Evolutionary conservation across 1,140 invertebrate genomes (phyloP), one percentile per base, ranked within the genome.

Genomic region (Drosophila teissieri): DNA sequence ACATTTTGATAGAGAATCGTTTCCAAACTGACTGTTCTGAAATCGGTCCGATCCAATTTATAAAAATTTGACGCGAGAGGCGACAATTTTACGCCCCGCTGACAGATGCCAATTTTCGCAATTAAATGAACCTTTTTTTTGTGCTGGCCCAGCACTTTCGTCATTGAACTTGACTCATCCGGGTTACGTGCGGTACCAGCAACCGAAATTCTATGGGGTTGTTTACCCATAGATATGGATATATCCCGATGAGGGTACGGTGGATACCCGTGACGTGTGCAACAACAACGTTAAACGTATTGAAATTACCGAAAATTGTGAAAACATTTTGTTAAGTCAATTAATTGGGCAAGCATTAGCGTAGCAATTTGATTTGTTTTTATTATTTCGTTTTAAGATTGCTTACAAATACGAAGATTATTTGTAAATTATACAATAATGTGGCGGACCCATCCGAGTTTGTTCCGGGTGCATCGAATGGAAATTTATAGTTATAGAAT

Each of bases 141-240:
- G 1, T 19, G 19, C 40, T 45, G 12, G 19, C 34, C 34, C 57
- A 15, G 67, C 55, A 70, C 55, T 62, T 80, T 80, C 83, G 88
- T 88, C 88, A 91, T 91, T 91, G 88, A 91, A 91, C 88, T 91
- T 91, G 88, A 91, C 88, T 91, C 83, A 81, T 80, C 44, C 27
- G 27, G 44, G 68, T 72, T 42, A 72, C 64, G 27, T 10, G 49
- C 37, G 64, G 65, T 72, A 52, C 68, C 64, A 70, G 67, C 37
- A 48, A 56, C 49, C 49, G 40, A 11, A 27, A 46, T 22, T 36
- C 44, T n/a, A 10, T 19, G 52, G 61, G 37, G 57, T 80, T 81
- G 49, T 88, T 86, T 86, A 86, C 75, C 79, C 45, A 86, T 17
- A 55, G 19, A 12, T 2, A 11, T 34, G 2, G 4, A 2, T 24